Base-by-base conservation (phyloP, 2,888 invertebrate genomes). In the Ennomos quercinarius region DNA sequence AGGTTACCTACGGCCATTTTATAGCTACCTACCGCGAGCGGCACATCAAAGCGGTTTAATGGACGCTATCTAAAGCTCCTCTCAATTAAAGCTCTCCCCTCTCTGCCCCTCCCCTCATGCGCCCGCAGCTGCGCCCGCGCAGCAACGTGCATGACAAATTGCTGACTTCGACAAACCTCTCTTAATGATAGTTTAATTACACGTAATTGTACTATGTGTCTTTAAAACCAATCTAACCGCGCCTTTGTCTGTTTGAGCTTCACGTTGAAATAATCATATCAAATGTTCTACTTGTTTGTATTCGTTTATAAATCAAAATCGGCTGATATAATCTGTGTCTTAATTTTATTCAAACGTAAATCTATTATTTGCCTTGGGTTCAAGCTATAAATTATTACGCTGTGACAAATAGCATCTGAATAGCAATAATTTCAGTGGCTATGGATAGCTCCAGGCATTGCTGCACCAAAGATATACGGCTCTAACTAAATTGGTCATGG, bases 121-220 rank as follows among this genome's bases (percentile, higher is more conserved):
- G 45, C 17, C 52, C 27, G 44, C 49, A 50, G 61, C 70, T 60
- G 70, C 71, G 55, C 55, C 59, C 70, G 75, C 72, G 67, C 68
- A 62, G 53, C 11, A 46, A 67, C 66, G 76, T 83, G 80, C 85
- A 81, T 84, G 81, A 83, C 83, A 81, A 84, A 85, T 84, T 83
- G 81, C 74, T 64, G 67, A 67, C 71, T 67, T 70, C 67, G 69
- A 67, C 70, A 74, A 79, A 77, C 74, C 73, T 68, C 67, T 65
- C 72, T 71, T 81, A 83, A 83, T 77, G 77, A 83, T 80, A 79
- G 80, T 80, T 82, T 83, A 85, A 84, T 85, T 83, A 80, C 75
- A 58, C 56, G 64, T 84, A 83, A 85, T 86, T 84, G 77, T 77
- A 63, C 67, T 43, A 44, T 36, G 40, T 27, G 40, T 41, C 47